Evolutionary conservation across 2,888 invertebrate species (phyloP), one percentile per base, ranked within the genome.

Genomic region (Ophion ellenae): DNA sequence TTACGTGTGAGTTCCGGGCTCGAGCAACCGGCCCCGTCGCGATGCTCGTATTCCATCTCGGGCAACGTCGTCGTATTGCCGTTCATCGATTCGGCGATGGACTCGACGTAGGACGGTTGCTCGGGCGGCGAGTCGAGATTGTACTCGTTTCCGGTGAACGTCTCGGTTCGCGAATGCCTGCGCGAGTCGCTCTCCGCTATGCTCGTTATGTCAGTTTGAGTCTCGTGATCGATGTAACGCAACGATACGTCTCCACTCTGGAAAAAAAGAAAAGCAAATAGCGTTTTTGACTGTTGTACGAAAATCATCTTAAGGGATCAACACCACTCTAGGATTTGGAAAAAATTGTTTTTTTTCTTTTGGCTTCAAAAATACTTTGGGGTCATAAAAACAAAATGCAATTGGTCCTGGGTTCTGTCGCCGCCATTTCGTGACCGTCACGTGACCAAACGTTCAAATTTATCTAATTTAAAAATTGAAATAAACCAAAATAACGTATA

Each of bases 171-270:
- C 47, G 67, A 87, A 73, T 85, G 76, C 53, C 86, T 83, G 40
- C 86, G 78, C 36, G 85, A 86, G 91, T 96, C 96, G n/a, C 95
- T 95, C 90, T 96, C 96, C 89, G 95, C 96, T 63, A 96, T 94
- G 88, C 96, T 96, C 95, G 96, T 95, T 53, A 92, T 88, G 90
- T 96, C 96, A 4, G 96, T 96, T 94, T 96, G 96, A 0, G 96
- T 96, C 91, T 96, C 96, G 79, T 95, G 95, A 90, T 96, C 96
- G 6, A 96, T 95, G 32, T 96, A 93, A 87, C 95, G 94, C 10
- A 92, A 89, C 7, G 94, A 92, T 75, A 93, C 73, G 70, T 92
- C 92, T 28, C 90, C 89, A 84, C 90, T 92, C 92, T 93, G 78
- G 53, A 90, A 90, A 81, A 40, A 40, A 69, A 53, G 0, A 24